phyloP scores from a whole-genome alignment of 1,140 invertebrate genomes.

The Lethrus apterus region DNA sequence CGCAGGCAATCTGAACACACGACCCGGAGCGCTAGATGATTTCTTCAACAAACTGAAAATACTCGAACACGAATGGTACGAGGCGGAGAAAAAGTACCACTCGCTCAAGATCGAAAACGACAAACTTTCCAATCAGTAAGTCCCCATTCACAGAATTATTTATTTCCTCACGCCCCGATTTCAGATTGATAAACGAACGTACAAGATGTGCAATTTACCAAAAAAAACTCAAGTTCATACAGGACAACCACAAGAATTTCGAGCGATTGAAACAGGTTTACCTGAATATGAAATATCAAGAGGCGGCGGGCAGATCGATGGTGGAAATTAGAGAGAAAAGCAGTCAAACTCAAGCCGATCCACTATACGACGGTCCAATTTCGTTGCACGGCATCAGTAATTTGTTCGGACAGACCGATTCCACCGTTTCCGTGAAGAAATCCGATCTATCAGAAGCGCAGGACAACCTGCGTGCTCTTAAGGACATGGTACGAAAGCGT shows the following conservation, averaged over 20 bases:
- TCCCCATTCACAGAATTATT: too few relatives aligned
- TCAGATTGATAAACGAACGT: conserved; percentile 4
- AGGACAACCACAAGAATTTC: conserved; percentile 12
- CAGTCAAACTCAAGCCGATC: background rate
- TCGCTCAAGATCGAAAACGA: conserved; percentile 1
- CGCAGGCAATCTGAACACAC: background rate
- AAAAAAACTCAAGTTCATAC: conserved; percentile 8
- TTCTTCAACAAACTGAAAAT: conserved; percentile 11
- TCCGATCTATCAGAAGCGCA: conserved; percentile 7
- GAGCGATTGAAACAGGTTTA: conserved; percentile 7
- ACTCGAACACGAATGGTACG: conserved; percentile 8
- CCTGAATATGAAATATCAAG: conserved; percentile 6
- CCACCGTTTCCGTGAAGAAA: background rate
- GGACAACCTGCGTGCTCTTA: conserved; percentile 1
- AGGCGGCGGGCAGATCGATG: background rate
- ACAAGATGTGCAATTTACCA: conserved; percentile 10
- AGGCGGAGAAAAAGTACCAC: conserved; percentile 3
- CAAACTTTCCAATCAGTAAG: conserved; percentile 5
- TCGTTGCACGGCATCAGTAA: conserved; percentile 1
- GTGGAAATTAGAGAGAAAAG: background rate
- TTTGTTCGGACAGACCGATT: background rate
- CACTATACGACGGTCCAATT: background rate
- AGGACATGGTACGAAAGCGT: conserved; percentile 4
- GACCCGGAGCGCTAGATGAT: conserved; percentile 2
- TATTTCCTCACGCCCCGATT: too few relatives aligned